Conservation (phyloP, 1,140 invertebrate genomes). For the Chlorops oryzae region DNA sequence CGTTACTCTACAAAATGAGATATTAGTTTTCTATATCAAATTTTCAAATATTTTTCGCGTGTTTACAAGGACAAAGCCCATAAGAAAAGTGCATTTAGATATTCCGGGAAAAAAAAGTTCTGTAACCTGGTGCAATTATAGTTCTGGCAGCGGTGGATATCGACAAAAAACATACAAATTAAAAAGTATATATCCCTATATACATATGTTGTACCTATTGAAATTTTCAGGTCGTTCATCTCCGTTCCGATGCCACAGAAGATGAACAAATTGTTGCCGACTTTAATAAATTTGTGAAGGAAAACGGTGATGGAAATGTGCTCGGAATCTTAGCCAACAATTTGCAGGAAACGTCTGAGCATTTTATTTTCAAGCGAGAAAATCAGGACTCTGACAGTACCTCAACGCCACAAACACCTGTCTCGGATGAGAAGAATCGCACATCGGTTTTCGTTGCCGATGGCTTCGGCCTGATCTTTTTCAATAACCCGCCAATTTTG, state of each 20-base stretch:
- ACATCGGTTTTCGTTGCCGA: conserved; percentile 37
- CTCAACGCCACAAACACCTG: conserved; percentile 20
- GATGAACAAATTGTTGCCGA: conserved; percentile 53
- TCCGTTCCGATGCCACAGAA: conserved; percentile 53
- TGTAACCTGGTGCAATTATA: too few species aligned
- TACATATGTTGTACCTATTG: background rate
- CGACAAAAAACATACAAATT: too few species aligned
- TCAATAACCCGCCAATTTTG: conserved; percentile 20
- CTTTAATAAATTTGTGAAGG: conserved; percentile 51
- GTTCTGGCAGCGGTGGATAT: too few species aligned
- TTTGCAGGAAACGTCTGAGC: conserved; percentile 39
- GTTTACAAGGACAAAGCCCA: too few species aligned
- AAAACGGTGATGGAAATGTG: conserved; percentile 52
- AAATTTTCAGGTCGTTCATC: conserved; percentile 49
- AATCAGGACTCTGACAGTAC: conserved; percentile 24
- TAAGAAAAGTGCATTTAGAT: too few species aligned
- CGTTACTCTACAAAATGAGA: too few species aligned
- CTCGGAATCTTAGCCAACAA: conserved; percentile 52
- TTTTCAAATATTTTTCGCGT: too few species aligned
- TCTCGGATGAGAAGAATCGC: conserved; percentile 26
- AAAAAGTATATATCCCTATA: background rate
- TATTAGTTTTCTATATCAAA: too few species aligned
- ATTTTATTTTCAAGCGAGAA: conserved; percentile 36
- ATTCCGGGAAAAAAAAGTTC: too few species aligned
- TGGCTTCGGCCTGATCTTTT: conserved; percentile 10